A percentile compares a stretch with the other conserved stretches of the same genome.
Evolutionary conservation across 1,140 invertebrate species (phyloP).

Genomic region (Saccostrea glomerata): DNA sequence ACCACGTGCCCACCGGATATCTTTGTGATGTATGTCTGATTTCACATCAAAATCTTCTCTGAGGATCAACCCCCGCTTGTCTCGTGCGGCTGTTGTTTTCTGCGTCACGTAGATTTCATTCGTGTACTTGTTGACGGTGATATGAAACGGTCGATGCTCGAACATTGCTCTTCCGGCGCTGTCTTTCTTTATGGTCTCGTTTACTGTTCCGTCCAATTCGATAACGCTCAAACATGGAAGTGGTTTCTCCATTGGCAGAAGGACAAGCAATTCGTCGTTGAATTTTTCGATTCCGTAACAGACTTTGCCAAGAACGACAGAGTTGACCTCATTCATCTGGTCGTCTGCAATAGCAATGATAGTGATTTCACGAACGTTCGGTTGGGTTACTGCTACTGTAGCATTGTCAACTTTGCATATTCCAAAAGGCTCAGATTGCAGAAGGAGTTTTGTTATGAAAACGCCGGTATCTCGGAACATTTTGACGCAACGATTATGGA

Average conservation of each 20-base stretch:
- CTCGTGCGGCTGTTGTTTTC: constrained; percentile 28
- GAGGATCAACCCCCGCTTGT: constrained; percentile 26
- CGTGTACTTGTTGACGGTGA: constrained; percentile 30
- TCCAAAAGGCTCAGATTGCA: constrained; percentile 47
- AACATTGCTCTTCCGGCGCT: constrained; percentile 34
- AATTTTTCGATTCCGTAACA: constrained; percentile 48
- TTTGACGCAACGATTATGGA: constrained; percentile 48
- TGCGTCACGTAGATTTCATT: constrained; percentile 44
- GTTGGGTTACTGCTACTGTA: constrained; percentile 47
- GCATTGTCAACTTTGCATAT: constrained; percentile 46
- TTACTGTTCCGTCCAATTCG: constrained; percentile 27
- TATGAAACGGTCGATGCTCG: constrained; percentile 41
- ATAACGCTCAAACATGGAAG: constrained; percentile 30
- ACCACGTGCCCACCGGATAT: constrained; percentile 44
- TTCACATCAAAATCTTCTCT: constrained; percentile 27
- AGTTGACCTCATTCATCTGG: constrained; percentile 3
- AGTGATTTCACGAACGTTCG: constrained; percentile 21
- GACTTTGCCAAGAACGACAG: constrained; percentile 42
- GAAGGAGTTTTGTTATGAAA: constrained; percentile 40
- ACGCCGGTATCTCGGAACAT: constrained; percentile 48
- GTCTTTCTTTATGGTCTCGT: constrained; percentile 12
- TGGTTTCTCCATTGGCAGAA: constrained; percentile 49
- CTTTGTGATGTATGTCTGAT: constrained; percentile 17
- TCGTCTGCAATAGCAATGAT: constrained; percentile 41
- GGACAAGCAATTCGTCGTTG: constrained; percentile 29